phyloP scores from a whole-genome alignment of 2,113 vertebrate species.

The Rhagologus leucostigma region DNA sequence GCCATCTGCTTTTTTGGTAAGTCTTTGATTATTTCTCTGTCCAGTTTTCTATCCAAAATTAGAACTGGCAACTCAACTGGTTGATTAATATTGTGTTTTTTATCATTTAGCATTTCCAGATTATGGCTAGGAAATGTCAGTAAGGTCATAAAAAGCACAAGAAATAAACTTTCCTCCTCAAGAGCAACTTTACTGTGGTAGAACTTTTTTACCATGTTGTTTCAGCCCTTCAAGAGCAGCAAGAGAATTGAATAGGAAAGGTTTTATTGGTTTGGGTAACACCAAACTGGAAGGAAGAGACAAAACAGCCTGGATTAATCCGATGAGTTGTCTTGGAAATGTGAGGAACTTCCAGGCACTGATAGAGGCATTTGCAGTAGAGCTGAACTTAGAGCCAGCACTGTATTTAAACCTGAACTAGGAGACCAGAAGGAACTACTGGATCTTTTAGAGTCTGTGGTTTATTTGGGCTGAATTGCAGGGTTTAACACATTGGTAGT shows the following conservation, averaged over 20 bases:
- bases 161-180: neutral
- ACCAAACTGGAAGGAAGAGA: neutral
- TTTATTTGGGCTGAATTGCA: neutral
- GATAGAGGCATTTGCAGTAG: neutral
- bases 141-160: constrained; percentile 25
- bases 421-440: neutral
- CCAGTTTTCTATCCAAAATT: constrained; percentile 46
- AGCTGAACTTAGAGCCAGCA: neutral
- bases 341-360: neutral
- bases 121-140: constrained; percentile 27
- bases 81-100: constrained; percentile 32
- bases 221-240: neutral
- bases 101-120: constrained; percentile 36
- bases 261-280: neutral
- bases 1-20: constrained; percentile 62
- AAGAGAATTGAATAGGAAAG: neutral
- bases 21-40: constrained; percentile 50
- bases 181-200: neutral
- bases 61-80: constrained; percentile 32
- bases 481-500: neutral
- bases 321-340: neutral
- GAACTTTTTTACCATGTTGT: neutral
- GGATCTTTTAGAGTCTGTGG: neutral
- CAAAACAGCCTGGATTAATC: neutral
- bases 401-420: neutral